Evolutionary conservation across 2,113 vertebrate genomes (phyloP).

Genomic region (Caranx melampygus): DNA sequence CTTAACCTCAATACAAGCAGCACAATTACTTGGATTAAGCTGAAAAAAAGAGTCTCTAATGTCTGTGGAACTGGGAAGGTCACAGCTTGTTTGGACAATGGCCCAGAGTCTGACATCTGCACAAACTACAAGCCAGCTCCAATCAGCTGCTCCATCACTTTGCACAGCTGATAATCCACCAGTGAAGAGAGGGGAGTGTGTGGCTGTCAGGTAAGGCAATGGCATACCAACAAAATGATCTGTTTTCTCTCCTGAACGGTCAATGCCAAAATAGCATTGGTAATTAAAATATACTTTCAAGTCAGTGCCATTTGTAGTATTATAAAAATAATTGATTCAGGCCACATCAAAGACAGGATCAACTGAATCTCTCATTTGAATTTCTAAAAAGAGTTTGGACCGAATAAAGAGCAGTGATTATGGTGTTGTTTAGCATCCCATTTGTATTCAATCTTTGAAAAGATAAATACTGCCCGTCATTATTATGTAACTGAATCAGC

Average conservation of each 20-base stretch:
- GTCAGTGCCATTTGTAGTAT: not conserved
- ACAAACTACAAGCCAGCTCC: not conserved
- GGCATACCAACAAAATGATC: not conserved
- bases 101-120: not conserved
- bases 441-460: constrained; percentile 1
- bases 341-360: not conserved
- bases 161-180: constrained; percentile 24
- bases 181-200: not conserved
- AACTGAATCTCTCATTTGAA: not conserved
- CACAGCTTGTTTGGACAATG: constrained; percentile 24
- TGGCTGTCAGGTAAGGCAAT: not conserved
- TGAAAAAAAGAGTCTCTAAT: not conserved
- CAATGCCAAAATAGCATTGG: not conserved
- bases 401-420: not conserved
- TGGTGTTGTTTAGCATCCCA: not conserved
- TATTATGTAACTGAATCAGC: not conserved
- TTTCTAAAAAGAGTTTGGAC: not conserved
- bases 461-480: not conserved
- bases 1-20: not conserved
- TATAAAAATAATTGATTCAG: not conserved
- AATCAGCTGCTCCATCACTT: constrained; percentile 6
- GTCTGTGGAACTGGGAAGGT: constrained; percentile 24
- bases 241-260: constrained; percentile 3
- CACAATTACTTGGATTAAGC: constrained; percentile 29
- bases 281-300: constrained; percentile 1